Conservation (phyloP, 2,797 vertebrate species). For the Galago senegalensis region DNA sequence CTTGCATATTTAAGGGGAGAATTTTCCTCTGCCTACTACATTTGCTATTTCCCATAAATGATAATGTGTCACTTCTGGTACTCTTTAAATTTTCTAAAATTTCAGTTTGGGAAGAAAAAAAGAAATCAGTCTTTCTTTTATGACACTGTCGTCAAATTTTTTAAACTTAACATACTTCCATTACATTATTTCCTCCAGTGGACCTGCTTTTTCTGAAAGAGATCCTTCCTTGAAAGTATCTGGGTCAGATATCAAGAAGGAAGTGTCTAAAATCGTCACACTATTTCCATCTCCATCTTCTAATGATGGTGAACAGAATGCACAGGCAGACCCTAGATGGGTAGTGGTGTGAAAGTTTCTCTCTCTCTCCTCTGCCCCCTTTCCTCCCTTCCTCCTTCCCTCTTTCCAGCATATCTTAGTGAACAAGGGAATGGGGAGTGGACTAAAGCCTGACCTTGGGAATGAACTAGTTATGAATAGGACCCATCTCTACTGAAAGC, state of each 20-base stretch:
- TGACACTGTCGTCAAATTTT: background rate
- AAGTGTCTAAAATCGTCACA: background rate
- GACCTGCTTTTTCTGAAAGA: background rate
- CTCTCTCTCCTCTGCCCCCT: too few relatives aligned
- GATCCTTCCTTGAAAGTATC: background rate
- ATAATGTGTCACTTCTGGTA: background rate
- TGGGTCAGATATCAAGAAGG: background rate
- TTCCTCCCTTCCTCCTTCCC: background rate
- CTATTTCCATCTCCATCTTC: background rate
- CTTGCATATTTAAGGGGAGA: background rate
- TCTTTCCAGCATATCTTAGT: background rate
- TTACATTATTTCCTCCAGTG: background rate
- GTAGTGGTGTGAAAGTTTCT: background rate
- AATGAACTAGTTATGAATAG: background rate
- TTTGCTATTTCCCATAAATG: background rate
- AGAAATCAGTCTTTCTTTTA: background rate
- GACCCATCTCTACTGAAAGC: background rate
- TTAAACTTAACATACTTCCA: background rate
- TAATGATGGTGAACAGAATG: background rate
- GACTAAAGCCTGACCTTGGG: background rate
- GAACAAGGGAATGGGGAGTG: background rate
- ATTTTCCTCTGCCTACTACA: background rate
- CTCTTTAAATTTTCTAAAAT: slow-evolving; percentile 22
- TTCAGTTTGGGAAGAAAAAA: background rate
- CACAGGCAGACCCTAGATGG: background rate